Conservation (phyloP, 1,140 invertebrate genomes). For the Phocides pigmalion region DNA sequence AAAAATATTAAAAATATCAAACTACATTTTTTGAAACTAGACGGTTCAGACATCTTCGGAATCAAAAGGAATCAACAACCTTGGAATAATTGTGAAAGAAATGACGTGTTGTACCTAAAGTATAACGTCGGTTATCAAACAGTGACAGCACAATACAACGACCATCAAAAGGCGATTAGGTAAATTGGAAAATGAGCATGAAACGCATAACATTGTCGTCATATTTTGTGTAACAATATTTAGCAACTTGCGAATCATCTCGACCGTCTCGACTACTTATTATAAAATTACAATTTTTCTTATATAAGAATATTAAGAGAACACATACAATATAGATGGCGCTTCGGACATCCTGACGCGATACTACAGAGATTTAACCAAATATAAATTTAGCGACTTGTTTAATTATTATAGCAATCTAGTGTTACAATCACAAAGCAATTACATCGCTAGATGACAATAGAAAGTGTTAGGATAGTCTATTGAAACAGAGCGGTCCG, state of each 20-base stretch:
- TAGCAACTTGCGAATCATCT: slow-evolving; percentile 58
- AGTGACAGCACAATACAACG: slow-evolving; percentile 50
- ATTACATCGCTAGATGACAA: no score
- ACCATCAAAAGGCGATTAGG: slow-evolving; percentile 71
- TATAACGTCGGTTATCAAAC: slow-evolving; percentile 47
- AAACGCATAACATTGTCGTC: slow-evolving; percentile 54
- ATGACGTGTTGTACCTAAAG: slow-evolving; percentile 53
- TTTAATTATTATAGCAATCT: no score
- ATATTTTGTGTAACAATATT: slow-evolving; percentile 61
- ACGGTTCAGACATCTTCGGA: slow-evolving; percentile 28
- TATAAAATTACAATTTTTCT: slow-evolving; percentile 27
- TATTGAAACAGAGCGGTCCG: no score
- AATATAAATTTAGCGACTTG: no score
- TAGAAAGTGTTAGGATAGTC: no score
- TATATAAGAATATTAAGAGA: no score
- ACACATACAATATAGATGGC: no score
- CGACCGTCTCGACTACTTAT: slow-evolving; percentile 42
- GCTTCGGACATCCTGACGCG: no score
- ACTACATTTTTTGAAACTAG: slow-evolving; percentile 36
- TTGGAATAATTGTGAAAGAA: slow-evolving; percentile 61
- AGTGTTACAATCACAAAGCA: no score
- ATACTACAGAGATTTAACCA: no score
- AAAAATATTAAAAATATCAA: background rate
- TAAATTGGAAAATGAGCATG: slow-evolving; percentile 58
- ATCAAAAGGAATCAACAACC: slow-evolving; percentile 37